Evolutionary conservation across 2,888 invertebrate genomes (phyloP).

Genomic region (Epirrita christyi): DNA sequence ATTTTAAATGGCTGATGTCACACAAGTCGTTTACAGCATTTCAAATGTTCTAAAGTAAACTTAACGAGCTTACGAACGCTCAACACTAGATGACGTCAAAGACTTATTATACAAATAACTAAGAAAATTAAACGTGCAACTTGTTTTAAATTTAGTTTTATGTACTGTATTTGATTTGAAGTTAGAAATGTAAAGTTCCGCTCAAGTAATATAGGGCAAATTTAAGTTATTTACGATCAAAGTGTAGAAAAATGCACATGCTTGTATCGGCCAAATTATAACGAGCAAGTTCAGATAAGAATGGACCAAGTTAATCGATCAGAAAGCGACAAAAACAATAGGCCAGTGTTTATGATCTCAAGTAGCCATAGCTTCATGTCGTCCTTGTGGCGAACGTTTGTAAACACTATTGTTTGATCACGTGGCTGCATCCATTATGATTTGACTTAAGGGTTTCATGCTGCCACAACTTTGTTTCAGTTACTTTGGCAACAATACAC

Average conservation of each 20-base stretch:
- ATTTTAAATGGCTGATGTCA: constrained; percentile 32
- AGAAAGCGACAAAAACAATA: constrained; percentile 54
- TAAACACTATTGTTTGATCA: constrained; percentile 81
- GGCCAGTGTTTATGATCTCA: constrained; percentile 52
- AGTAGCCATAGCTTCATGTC: constrained; percentile 54
- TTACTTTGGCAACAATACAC: constrained; percentile 33
- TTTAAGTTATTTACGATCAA: constrained; percentile 8
- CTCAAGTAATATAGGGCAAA: constrained; percentile 26
- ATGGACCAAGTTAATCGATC: constrained; percentile 47
- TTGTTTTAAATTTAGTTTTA: background rate
- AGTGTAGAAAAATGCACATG: background rate
- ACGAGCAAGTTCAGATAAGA: constrained; percentile 23
- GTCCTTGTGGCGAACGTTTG: constrained; percentile 65
- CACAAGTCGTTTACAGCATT: constrained; percentile 24
- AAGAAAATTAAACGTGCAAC: constrained; percentile 14
- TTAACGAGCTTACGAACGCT: constrained; percentile 24
- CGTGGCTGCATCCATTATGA: constrained; percentile 72
- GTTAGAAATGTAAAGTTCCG: constrained; percentile 29
- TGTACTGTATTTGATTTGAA: constrained; percentile 10
- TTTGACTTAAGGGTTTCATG: constrained; percentile 60
- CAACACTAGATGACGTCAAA: constrained; percentile 33
- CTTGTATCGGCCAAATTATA: background rate
- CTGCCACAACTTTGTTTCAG: constrained; percentile 59
- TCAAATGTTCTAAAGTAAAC: constrained; percentile 25
- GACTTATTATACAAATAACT: constrained; percentile 22